phyloP scores from a whole-genome alignment of 2,113 vertebrate species.

The Alaudala cheleensis region DNA sequence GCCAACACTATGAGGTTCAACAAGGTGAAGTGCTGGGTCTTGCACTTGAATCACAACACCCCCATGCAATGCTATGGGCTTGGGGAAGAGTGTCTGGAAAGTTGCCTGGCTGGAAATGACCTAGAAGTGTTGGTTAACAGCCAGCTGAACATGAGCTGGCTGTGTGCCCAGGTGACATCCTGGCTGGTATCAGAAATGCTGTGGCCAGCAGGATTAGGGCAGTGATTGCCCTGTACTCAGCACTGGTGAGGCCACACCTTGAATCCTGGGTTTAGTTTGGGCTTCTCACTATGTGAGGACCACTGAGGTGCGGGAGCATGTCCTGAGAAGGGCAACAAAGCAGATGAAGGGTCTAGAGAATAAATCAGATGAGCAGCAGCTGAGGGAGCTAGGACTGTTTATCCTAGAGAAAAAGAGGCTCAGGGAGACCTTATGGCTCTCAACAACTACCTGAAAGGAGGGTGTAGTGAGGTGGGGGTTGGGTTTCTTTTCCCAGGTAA shows the following conservation, averaged over 20 bases:
- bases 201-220: not conserved
- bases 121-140: not conserved
- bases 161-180: not conserved
- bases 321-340: not conserved
- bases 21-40: not conserved
- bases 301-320: accelerated
- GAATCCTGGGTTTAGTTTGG: not conserved
- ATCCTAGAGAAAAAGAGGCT: not conserved
- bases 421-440: not conserved
- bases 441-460: not conserved
- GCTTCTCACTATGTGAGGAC: not conserved
- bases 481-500: not conserved
- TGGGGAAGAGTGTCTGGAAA: not conserved
- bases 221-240: not conserved
- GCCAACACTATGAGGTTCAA: not conserved
- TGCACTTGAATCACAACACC: not conserved
- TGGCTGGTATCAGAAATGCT: not conserved
- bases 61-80: too few species aligned
- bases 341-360: not conserved
- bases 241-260: not conserved
- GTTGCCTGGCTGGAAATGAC: not conserved
- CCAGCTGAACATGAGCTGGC: not conserved
- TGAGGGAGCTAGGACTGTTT: not conserved
- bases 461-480: not conserved
- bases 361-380: not conserved